A percentile compares a stretch with the other conserved stretches of the same genome.
Conservation (phyloP, 30 jellyfish, hydroid and myxozoan genomes). For the Chironex yamaguchii region DNA sequence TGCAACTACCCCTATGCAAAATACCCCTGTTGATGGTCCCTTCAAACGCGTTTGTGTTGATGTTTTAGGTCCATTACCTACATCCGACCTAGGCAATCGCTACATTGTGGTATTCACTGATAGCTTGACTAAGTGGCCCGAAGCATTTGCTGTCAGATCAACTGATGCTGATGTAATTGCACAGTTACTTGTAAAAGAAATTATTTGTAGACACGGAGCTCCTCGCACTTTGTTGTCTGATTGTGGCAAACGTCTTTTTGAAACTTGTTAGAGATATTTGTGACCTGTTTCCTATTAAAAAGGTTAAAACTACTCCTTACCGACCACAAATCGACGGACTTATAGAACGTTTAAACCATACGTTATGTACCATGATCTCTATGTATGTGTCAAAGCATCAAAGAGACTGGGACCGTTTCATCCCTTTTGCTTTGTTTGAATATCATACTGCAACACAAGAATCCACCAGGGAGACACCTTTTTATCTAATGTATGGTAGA, state of each 20-base stretch:
- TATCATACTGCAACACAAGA: constrained; percentile 7
- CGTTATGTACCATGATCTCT: neutral
- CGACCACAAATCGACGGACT: neutral
- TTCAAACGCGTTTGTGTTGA: constrained; percentile 67
- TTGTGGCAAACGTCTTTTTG: constrained; percentile 27
- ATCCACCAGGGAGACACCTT: constrained; percentile 47
- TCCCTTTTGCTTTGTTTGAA: constrained; percentile 42
- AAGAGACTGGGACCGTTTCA: constrained; percentile 38
- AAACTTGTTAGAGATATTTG: constrained; percentile 34
- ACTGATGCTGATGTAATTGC: constrained; percentile 49
- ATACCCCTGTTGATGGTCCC: constrained; percentile 54
- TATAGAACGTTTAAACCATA: neutral
- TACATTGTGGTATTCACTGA: constrained; percentile 60
- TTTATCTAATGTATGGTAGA: constrained; percentile 53
- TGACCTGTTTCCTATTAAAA: constrained; percentile 26
- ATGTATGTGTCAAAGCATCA: neutral
- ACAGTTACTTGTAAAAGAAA: constrained; percentile 36
- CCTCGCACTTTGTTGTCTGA: constrained; percentile 59
- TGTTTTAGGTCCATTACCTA: constrained; percentile 61
- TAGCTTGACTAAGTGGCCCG: constrained; percentile 60
- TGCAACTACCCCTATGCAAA: constrained; percentile 22
- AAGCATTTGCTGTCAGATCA: constrained; percentile 31
- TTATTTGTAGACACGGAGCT: constrained; percentile 66
- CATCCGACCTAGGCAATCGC: constrained; percentile 24
- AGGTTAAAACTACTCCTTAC: constrained; percentile 56